phyloP scores from a whole-genome alignment of 2,888 invertebrate species.

The Labia minor region DNA sequence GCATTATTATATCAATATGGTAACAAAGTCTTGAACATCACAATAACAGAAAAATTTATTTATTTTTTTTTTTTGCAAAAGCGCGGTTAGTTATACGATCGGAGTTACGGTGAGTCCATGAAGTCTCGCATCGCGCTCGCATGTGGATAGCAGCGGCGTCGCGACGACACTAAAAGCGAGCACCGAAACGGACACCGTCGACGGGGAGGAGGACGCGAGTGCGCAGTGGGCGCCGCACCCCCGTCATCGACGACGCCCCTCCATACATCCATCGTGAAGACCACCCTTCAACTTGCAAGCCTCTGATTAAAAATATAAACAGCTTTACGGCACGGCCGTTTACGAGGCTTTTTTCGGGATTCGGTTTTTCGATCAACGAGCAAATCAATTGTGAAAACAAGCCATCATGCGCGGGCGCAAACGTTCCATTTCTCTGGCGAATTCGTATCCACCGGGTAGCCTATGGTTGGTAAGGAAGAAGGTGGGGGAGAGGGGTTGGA shows the following conservation, averaged over 20 bases:
- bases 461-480: no score
- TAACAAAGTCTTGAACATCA: no score
- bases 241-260: neutral
- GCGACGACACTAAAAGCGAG: conserved; percentile 1
- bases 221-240: neutral
- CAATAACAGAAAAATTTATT: no score
- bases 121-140: no score
- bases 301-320: conserved; percentile 8
- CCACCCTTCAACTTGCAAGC: conserved; percentile 1
- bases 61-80: no score
- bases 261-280: neutral
- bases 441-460: neutral
- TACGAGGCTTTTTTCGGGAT: neutral
- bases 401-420: neutral
- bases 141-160: neutral
- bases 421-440: neutral
- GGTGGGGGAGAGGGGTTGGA: no score
- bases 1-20: no score
- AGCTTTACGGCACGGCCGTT: neutral
- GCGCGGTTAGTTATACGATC: no score
- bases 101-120: no score
- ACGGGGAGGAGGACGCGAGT: no score
- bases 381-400: conserved; percentile 1
- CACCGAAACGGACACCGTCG: neutral
- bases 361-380: conserved; percentile 4